Evolutionary conservation across 2,113 vertebrate species (phyloP).

Genomic region (Pristiophorus japonicus): DNA sequence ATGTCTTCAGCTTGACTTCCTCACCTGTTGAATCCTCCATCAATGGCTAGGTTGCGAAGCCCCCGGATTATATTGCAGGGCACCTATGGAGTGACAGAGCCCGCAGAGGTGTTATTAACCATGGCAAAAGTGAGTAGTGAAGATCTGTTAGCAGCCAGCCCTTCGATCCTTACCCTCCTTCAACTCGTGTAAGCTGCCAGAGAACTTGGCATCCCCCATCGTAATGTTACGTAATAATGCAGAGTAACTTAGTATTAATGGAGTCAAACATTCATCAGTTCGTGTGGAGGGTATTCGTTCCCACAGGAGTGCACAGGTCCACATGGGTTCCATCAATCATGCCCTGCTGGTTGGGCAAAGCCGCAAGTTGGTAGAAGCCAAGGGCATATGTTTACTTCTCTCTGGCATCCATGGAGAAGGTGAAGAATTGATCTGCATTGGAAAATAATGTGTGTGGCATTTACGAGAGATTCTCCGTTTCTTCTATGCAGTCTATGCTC

Average conservation of each 20-base stretch:
- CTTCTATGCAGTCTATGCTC: background rate
- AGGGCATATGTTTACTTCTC: background rate
- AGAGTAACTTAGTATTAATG: background rate
- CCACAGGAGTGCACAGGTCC: background rate
- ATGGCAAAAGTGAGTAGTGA: background rate
- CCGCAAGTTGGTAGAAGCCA: background rate
- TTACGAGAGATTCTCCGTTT: background rate
- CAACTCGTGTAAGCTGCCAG: background rate
- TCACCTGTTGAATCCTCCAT: background rate
- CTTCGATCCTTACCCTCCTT: background rate
- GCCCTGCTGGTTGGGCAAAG: background rate
- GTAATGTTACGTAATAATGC: background rate
- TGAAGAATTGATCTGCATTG: background rate
- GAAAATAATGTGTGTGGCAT: background rate
- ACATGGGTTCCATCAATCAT: background rate
- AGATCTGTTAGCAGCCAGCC: background rate
- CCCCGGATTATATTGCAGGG: background rate
- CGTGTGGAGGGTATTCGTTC: background rate
- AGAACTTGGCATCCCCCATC: background rate
- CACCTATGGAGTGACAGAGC: background rate
- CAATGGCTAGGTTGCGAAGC: background rate
- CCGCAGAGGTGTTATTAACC: background rate
- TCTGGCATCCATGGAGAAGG: background rate
- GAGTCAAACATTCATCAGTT: background rate
- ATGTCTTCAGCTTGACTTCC: background rate